A percentile compares a stretch with the other conserved stretches of the same genome.
Evolutionary conservation across 2,888 invertebrate species (phyloP).

Genomic region (Andricus curvator): DNA sequence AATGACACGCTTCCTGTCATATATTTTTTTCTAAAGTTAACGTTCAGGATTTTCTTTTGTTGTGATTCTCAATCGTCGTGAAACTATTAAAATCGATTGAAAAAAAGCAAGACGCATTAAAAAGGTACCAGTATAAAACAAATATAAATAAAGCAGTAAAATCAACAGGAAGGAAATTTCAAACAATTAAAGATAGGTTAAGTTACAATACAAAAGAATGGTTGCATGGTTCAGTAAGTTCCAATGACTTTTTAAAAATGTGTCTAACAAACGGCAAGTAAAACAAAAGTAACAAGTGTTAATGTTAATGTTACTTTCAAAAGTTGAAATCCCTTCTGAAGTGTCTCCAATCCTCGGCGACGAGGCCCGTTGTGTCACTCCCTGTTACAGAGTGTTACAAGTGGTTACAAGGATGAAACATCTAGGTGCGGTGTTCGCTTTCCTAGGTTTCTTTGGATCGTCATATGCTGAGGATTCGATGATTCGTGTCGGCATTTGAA

Average conservation of each 20-base stretch:
- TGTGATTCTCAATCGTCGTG: neutral
- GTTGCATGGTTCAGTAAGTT: neutral
- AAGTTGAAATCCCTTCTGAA: neutral
- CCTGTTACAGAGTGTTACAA: conserved; percentile 11
- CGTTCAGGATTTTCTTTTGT: neutral
- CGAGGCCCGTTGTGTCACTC: conserved; percentile 24
- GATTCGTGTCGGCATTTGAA: conserved; percentile 24
- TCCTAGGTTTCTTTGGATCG: conserved; percentile 9
- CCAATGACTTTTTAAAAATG: neutral
- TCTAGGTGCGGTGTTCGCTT: neutral
- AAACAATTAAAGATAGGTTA: neutral
- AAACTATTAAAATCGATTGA: neutral
- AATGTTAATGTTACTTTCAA: conserved; percentile 8
- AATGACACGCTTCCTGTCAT: too few species aligned
- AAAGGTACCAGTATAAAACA: neutral
- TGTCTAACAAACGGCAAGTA: neutral
- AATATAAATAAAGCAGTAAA: neutral
- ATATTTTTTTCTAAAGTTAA: too few species aligned
- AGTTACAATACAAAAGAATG: neutral
- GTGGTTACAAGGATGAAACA: conserved; percentile 16
- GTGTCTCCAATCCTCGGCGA: neutral
- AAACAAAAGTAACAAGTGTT: neutral
- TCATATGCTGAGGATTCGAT: conserved; percentile 19
- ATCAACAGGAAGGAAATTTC: neutral
- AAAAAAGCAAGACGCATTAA: neutral